Base-by-base conservation (phyloP, 1,140 invertebrate genomes). In the Diorhabda carinulata region DNA sequence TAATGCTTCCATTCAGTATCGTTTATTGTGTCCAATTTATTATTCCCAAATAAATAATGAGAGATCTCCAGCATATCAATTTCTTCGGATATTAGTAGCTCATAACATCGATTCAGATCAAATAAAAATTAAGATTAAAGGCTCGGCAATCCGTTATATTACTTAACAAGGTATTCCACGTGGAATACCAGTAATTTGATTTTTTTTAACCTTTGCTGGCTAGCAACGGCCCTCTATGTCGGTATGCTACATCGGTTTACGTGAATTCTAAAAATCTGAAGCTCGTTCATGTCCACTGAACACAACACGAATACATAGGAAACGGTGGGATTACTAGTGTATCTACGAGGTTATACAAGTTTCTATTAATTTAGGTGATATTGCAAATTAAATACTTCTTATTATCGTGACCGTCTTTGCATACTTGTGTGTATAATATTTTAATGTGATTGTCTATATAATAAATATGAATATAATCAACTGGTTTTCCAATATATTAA, bases 101-200 rank as follows among this genome's bases (percentile, higher is more conserved):
- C n/a, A n/a, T 64, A 57, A 64, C 56, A 64, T 64, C 56, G 63
- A 64, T 64, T 64, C 43, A 64, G 56, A 56, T 45, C 25, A 64
- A 56, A 42, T 64, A 64, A 64, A 64, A 64, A 5, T 47, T 44
- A 25, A 25, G 43, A 64, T 64, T 64, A 64, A 40, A 64, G 63
- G 63, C 63, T 64, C 63, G 63, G 63, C 63, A 64, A 10, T 10
- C 41, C 63, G 52, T 64, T 64, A 64, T 25, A 44, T 43, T 64
- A 56, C 52, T 57, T 41, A 64, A 64, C 63, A 44, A 64, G 43
- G 43, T 25, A 64, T 64, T 64, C 43, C 63, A 64, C 45, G 63
- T 64, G 63, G 63, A 64, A 64, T 64, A 64, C 63, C 63, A 64
- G 63, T 64, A 64, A 64, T 64, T 64, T 56, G 43, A 8, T 56